Percentiles rank a stretch among this genome's conserved stretches.
phyloP scores from a whole-genome alignment of 2,888 invertebrate genomes.

The Caenorhabditis becei region DNA sequence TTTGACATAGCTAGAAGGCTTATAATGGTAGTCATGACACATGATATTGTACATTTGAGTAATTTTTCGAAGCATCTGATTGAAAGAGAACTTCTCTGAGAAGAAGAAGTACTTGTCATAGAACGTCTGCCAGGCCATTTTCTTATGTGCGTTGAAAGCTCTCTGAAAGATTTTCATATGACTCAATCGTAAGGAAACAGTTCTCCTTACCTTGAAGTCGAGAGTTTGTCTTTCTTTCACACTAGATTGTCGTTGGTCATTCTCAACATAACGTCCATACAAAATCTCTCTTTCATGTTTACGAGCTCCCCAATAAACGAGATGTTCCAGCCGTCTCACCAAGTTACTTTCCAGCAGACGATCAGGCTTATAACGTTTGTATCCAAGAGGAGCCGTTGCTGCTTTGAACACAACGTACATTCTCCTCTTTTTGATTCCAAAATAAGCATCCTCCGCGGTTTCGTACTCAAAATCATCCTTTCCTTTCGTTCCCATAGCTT shows the following conservation, averaged over 20 bases:
- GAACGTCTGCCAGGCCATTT: slow-evolving; percentile 56
- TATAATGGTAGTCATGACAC: background rate
- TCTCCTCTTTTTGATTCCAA: slow-evolving; percentile 52
- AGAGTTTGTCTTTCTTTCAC: slow-evolving; percentile 29
- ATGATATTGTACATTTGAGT: slow-evolving; percentile 35
- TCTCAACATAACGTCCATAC: slow-evolving; percentile 20
- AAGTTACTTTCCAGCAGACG: slow-evolving; percentile 34
- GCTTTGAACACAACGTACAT: slow-evolving; percentile 48
- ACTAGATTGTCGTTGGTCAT: slow-evolving; percentile 24
- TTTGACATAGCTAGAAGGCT: background rate
- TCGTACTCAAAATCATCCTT: slow-evolving; percentile 49
- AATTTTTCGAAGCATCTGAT: slow-evolving; percentile 33
- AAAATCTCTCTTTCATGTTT: slow-evolving; percentile 20
- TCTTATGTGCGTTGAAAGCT: slow-evolving; percentile 24
- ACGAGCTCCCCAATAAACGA: slow-evolving; percentile 41
- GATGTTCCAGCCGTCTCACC: slow-evolving; percentile 32
- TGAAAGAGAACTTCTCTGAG: slow-evolving; percentile 38
- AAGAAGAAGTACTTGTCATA: slow-evolving; percentile 44
- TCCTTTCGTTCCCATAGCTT: slow-evolving; percentile 13
- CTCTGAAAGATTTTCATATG: slow-evolving; percentile 20
- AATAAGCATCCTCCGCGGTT: slow-evolving; percentile 39
- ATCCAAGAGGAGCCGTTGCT: slow-evolving; percentile 34
- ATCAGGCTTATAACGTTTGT: slow-evolving; percentile 41
- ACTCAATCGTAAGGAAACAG: background rate
- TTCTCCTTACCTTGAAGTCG: slow-evolving; percentile 43